Percentiles rank a stretch among this genome's conserved stretches.
phyloP scores from a whole-genome alignment of 2,797 vertebrate genomes.

The Erethizon dorsatum region DNA sequence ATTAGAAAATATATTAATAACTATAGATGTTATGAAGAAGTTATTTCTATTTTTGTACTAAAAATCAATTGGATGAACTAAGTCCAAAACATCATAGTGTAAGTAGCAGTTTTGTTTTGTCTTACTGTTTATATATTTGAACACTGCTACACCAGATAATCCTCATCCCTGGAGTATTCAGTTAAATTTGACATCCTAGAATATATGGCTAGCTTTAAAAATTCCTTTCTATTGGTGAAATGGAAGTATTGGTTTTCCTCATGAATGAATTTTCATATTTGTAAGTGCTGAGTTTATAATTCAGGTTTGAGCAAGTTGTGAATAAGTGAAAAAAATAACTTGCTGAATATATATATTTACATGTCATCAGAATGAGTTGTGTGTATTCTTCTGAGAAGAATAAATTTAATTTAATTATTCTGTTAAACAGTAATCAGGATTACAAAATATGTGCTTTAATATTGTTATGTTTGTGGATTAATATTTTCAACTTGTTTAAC shows the following conservation, averaged over 20 bases:
- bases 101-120: constrained; percentile 92
- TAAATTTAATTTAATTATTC: constrained; percentile 92
- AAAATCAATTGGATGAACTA: constrained; percentile 91
- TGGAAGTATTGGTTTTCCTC: constrained; percentile 78
- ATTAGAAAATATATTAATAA: constrained; percentile 94
- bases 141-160: constrained; percentile 92
- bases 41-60: constrained; percentile 97
- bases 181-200: constrained; percentile 88
- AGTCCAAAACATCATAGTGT: constrained; percentile 86
- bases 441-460: constrained; percentile 94
- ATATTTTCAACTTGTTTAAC: constrained; percentile 95
- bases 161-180: constrained; percentile 86
- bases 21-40: constrained; percentile 94
- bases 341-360: constrained; percentile 95
- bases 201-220: constrained; percentile 90
- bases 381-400: constrained; percentile 92
- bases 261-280: constrained; percentile 85
- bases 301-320: constrained; percentile 92
- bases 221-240: constrained; percentile 84
- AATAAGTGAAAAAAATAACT: constrained; percentile 95
- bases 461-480: constrained; percentile 91
- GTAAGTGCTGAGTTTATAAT: constrained; percentile 90
- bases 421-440: constrained; percentile 93
- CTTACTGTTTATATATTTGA: constrained; percentile 91
- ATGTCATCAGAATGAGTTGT: constrained; percentile 88